A percentile compares a stretch with the other conserved stretches of the same genome.
These are phyloP conservation scores for Sturnira hondurensis DNA, from an alignment of 2,113 vertebrate species.

Conservation along the genomic window DNA sequence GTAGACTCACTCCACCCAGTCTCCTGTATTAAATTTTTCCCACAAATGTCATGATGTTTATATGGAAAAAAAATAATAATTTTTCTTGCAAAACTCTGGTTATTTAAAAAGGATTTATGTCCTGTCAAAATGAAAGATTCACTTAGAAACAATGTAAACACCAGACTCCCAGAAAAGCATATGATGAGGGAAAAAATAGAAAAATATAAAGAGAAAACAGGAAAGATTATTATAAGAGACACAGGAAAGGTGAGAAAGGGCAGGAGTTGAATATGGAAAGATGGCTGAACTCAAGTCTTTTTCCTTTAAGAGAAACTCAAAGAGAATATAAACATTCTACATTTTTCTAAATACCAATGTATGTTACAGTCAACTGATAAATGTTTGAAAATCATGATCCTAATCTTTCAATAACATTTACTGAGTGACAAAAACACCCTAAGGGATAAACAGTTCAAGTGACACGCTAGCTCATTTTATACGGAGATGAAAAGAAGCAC, in stretches of 20 bases:
- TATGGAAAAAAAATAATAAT: background rate
- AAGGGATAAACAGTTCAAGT: constrained; percentile 4
- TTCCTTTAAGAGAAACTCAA: background rate
- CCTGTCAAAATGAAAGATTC: background rate
- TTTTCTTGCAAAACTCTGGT: background rate
- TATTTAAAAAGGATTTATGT: background rate
- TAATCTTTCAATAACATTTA: constrained; percentile 23
- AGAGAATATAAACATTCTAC: background rate
- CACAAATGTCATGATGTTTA: background rate
- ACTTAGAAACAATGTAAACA: background rate
- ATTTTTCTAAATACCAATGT: background rate
- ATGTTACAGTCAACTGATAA: background rate
- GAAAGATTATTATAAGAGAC: background rate
- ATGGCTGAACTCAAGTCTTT: background rate
- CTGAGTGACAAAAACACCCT: background rate
- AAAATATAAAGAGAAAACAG: background rate
- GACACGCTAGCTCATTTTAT: background rate
- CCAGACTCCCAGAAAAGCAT: background rate
- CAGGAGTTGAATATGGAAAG: background rate
- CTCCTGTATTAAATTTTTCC: background rate
- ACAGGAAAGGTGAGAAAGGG: background rate
- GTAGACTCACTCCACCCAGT: background rate
- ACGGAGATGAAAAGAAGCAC: background rate
- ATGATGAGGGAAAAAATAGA: background rate
- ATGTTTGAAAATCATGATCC: background rate